A percentile compares a stretch with the other conserved stretches of the same genome.
phyloP scores from a whole-genome alignment of 2,888 invertebrate species.

The Aradus depressus region DNA sequence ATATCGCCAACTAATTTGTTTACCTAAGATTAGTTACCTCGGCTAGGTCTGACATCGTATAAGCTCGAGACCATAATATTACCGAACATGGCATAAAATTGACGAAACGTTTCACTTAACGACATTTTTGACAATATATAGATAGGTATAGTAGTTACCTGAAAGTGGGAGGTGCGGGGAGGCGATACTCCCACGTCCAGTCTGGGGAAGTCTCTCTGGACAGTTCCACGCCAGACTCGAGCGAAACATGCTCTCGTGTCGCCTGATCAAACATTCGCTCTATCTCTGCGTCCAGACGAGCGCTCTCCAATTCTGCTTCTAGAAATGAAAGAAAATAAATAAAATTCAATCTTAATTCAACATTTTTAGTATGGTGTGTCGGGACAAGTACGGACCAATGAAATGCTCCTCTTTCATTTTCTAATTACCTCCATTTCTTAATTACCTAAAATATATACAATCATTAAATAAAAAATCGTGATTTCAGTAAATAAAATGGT shows the following conservation, averaged over 20 bases:
- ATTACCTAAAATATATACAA: neutral
- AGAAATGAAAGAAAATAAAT: neutral
- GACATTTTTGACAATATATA: too few species aligned
- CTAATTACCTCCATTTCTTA: neutral
- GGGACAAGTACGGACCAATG: too few species aligned
- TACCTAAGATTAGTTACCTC: too few species aligned
- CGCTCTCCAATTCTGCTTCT: constrained; percentile 18
- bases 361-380: neutral
- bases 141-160: constrained; percentile 29
- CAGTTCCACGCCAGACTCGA: constrained; percentile 25
- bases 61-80: too few species aligned
- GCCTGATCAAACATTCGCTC: constrained; percentile 33
- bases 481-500: too few species aligned
- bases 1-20: too few species aligned
- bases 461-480: too few species aligned
- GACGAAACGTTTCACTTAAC: too few species aligned
- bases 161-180: constrained; percentile 51
- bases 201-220: constrained; percentile 12
- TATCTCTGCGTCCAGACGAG: constrained; percentile 31
- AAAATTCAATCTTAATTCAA: neutral
- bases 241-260: constrained; percentile 30
- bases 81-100: too few species aligned
- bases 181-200: constrained; percentile 43
- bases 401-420: too few species aligned
- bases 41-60: too few species aligned